phyloP scores from a whole-genome alignment of 2,113 vertebrate genomes.

The Mixornis gularis region DNA sequence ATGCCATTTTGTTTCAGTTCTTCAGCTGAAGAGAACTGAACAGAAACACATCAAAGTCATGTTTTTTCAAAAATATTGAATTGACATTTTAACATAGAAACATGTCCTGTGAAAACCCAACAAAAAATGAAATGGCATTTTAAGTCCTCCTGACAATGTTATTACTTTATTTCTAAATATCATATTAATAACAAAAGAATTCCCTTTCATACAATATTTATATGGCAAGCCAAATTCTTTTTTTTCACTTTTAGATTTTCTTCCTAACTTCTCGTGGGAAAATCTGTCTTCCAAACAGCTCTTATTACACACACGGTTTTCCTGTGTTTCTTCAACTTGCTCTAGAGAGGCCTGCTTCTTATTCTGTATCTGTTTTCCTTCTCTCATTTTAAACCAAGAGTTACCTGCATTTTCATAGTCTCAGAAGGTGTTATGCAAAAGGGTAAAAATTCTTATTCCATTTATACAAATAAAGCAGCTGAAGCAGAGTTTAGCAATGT shows the following conservation, averaged over 20 bases:
- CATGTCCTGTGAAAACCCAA: neutral
- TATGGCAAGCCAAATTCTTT: neutral
- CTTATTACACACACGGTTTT: neutral
- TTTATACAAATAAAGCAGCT: conserved; percentile 10
- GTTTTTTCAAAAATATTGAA: neutral
- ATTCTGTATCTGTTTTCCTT: neutral
- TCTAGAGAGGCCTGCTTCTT: neutral
- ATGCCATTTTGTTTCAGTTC: conserved; percentile 1
- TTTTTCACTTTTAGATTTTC: neutral
- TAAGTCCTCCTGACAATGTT: conserved; percentile 2
- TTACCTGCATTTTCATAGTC: neutral
- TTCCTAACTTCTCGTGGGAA: neutral
- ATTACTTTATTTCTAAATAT: conserved; percentile 23
- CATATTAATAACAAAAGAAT: conserved; percentile 30
- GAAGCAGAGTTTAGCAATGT: neutral
- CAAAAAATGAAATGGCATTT: conserved; percentile 18
- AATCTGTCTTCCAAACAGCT: conserved; percentile 1
- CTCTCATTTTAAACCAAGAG: neutral
- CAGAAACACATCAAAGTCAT: neutral
- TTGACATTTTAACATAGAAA: conserved; percentile 33
- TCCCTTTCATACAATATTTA: neutral
- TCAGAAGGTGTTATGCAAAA: neutral
- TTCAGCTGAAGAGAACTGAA: neutral
- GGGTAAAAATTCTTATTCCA: neutral
- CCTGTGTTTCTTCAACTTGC: neutral